Evolutionary conservation across 2,888 invertebrate genomes (phyloP), one percentile per base, ranked within the genome.

Genomic region (Elgonia sp.): DNA sequence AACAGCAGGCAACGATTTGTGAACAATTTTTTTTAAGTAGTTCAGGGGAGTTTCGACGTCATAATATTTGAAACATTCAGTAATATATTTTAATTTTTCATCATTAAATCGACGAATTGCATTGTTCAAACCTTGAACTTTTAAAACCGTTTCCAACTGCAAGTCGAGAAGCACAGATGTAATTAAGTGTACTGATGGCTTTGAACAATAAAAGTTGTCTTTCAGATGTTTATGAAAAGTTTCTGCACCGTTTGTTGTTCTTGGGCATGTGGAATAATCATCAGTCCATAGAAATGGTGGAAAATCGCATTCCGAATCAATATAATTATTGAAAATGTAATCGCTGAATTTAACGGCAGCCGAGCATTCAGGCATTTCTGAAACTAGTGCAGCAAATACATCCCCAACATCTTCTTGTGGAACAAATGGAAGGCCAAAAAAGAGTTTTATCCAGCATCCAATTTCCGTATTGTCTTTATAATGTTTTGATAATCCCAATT

Each of bases 141-240:
- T 65, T 39, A 65, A 39, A 14, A 39, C 37, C 39, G n/a, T 65
- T 65, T 65, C 63, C 0, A 40, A 39, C 8, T 65, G 63, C n/a
- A 65, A 16, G 40, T 21, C 60, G 37, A 10, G 63, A 29, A 63
- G 14, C 39, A 63, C 39, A 39, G 37, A 37, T 10, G 39, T 63
- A 37, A 63, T 16, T 21, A 63, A 16, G 39, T 63, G 39, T 16
- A 63, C 67, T 67, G 67, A 67, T 46, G 67, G 67, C 42, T 67
- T 42, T 18, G 67, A 46, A 67, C 46, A 21, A 20, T 46, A 67
- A 67, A 67, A 67, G 46, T 67, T 67, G 21, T 67, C 67, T 67
- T 67, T 67, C 9, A 67, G 20, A 67, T 67, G 67, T 42, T 20
- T 3, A 12, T 67, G 67, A 67, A 67, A 67, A n/a, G 46, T 46